These are phyloP conservation scores for Lampropteryx suffumata DNA, from an alignment of 2,888 invertebrate genomes.

Conservation along the genomic window DNA sequence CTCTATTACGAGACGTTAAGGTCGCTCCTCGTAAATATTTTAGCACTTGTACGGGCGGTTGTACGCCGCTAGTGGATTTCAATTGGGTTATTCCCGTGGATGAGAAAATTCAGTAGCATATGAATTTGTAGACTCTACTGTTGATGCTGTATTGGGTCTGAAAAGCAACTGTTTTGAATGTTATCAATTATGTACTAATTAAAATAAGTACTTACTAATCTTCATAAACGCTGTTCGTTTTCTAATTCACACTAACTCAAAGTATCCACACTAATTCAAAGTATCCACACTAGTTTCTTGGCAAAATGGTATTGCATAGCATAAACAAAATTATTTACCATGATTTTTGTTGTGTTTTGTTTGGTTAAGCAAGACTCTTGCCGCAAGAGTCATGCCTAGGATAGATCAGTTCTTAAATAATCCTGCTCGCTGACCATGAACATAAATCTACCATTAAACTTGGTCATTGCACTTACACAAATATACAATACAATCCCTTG, in stretches of 20 bases:
- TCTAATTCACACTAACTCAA: too few species aligned
- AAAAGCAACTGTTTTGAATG: not conserved
- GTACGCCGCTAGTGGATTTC: constrained; percentile 42
- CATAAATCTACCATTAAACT: constrained; percentile 35
- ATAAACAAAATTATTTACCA: too few species aligned
- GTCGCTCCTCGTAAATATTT: constrained; percentile 25
- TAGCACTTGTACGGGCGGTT: constrained; percentile 28
- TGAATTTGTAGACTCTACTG: constrained; percentile 8
- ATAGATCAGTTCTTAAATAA: constrained; percentile 14
- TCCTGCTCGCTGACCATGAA: constrained; percentile 32
- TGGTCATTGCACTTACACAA: constrained; percentile 35
- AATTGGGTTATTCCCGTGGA: constrained; percentile 45
- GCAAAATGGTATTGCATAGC: too few species aligned
- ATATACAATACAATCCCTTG: constrained; percentile 29
- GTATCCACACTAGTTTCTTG: too few species aligned
- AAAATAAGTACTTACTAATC: too few species aligned
- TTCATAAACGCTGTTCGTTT: too few species aligned
- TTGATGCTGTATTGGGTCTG: not conserved
- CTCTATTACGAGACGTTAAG: constrained; percentile 29
- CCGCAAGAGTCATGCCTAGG: too few species aligned
- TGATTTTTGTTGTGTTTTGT: too few species aligned
- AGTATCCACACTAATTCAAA: too few species aligned
- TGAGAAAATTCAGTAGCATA: constrained; percentile 28
- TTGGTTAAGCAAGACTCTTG: too few species aligned
- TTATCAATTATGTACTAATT: too few species aligned